Evolutionary conservation across 2,797 vertebrate genomes (phyloP).

Genomic region (Gorsachius magnificus): DNA sequence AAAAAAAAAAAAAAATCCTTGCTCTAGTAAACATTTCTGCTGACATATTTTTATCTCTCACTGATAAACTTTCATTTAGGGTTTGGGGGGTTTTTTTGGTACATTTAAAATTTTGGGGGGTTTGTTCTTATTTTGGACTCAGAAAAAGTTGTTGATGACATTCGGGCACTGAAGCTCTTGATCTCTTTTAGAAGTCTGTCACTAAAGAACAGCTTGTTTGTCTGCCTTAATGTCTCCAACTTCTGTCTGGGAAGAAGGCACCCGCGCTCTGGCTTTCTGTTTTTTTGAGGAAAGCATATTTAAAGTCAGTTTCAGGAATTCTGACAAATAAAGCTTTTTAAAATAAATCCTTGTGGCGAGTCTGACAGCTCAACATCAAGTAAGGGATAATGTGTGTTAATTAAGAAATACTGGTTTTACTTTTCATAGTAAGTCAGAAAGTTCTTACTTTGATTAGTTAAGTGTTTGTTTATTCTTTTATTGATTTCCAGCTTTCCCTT

Average conservation of each 20-base stretch:
- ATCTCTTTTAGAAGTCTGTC: background rate
- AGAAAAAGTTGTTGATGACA: background rate
- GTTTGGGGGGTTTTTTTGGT: background rate
- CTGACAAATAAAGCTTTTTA: background rate
- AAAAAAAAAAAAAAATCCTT: background rate
- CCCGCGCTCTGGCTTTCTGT: accelerated
- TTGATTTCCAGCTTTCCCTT: conserved; percentile 23
- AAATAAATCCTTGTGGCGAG: background rate
- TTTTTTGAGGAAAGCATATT: background rate
- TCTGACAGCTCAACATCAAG: background rate
- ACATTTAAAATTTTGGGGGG: background rate
- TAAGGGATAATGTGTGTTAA: background rate
- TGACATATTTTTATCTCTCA: background rate
- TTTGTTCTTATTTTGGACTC: background rate
- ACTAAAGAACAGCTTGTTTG: background rate
- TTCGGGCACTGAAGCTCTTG: background rate
- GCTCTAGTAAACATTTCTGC: background rate
- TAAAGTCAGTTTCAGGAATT: background rate
- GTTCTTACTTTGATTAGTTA: background rate
- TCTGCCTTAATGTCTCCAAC: background rate
- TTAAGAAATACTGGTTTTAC: background rate
- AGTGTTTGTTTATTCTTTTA: conserved; percentile 28
- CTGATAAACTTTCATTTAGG: background rate
- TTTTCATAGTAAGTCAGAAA: background rate
- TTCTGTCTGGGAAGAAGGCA: background rate